These are phyloP conservation scores for Anniella stebbinsi DNA, from an alignment of 2,797 vertebrate genomes.

Conservation along the genomic window DNA sequence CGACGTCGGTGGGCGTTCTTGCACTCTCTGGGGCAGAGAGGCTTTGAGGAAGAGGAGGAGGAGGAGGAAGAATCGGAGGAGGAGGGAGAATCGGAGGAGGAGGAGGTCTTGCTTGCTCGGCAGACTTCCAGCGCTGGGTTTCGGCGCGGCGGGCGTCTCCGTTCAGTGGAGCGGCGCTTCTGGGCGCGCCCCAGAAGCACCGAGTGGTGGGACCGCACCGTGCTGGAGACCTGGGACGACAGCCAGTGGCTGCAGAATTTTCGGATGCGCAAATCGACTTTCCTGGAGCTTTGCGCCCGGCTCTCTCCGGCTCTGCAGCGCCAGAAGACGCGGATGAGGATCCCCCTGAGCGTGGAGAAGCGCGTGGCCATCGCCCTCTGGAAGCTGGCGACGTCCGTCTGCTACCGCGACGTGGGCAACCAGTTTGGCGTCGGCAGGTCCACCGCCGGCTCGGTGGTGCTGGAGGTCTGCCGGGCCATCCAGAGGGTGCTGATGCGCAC, in stretches of 20 bases:
- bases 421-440: slow-evolving; percentile 37
- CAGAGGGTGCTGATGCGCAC: slow-evolving; percentile 39
- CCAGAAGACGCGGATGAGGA: slow-evolving; percentile 42
- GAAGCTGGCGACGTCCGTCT: slow-evolving; percentile 41
- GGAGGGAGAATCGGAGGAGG: slow-evolving; percentile 12
- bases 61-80: neutral
- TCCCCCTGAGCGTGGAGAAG: slow-evolving; percentile 43
- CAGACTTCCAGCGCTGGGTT: neutral
- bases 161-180: slow-evolving; percentile 30
- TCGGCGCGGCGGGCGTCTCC: slow-evolving; percentile 5
- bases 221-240: slow-evolving; percentile 34
- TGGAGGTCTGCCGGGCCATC: slow-evolving; percentile 41
- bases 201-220: slow-evolving; percentile 46
- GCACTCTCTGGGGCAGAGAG: neutral
- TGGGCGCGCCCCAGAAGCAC: slow-evolving; percentile 37
- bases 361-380: slow-evolving; percentile 46
- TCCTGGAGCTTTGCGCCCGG: slow-evolving; percentile 22
- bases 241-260: slow-evolving; percentile 43
- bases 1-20: slow-evolving; percentile 18
- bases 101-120: neutral
- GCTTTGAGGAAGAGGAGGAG: neutral
- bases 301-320: slow-evolving; percentile 35
- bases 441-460: slow-evolving; percentile 27
- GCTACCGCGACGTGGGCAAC: slow-evolving; percentile 42
- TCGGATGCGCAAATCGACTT: slow-evolving; percentile 31